These are phyloP conservation scores for Euthynnus affinis DNA, from an alignment of 2,797 vertebrate genomes.

Conservation along the genomic window DNA sequence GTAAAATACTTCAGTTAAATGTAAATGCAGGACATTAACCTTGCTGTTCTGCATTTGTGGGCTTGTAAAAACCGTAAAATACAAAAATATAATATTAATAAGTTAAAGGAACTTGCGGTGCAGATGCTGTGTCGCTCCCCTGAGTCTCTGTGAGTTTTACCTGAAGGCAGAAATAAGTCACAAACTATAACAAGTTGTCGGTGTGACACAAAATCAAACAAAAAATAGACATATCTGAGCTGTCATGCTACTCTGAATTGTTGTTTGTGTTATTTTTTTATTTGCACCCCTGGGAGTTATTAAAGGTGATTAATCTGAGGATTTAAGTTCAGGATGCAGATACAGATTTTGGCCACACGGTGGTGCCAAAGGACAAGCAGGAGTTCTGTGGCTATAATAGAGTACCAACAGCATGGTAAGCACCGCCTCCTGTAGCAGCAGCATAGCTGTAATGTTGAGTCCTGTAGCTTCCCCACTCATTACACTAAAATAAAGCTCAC, in stretches of 20 bases:
- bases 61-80: background rate
- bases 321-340: background rate
- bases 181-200: background rate
- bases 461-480: background rate
- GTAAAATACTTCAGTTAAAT: too few relatives aligned
- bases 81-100: background rate
- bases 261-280: background rate
- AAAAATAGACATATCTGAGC: too few relatives aligned
- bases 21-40: too few relatives aligned
- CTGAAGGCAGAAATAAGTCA: background rate
- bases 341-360: background rate
- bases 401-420: background rate
- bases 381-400: background rate
- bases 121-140: background rate
- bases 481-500: too few relatives aligned
- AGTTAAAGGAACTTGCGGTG: background rate
- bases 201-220: background rate
- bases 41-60: too few relatives aligned
- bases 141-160: background rate
- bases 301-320: background rate
- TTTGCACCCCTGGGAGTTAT: background rate
- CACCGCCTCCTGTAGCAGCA: background rate
- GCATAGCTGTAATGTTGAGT: background rate
- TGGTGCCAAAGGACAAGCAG: background rate
- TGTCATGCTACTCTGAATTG: background rate